Base-by-base conservation (phyloP, 2,113 vertebrate species). In the Calidris pugnax region DNA sequence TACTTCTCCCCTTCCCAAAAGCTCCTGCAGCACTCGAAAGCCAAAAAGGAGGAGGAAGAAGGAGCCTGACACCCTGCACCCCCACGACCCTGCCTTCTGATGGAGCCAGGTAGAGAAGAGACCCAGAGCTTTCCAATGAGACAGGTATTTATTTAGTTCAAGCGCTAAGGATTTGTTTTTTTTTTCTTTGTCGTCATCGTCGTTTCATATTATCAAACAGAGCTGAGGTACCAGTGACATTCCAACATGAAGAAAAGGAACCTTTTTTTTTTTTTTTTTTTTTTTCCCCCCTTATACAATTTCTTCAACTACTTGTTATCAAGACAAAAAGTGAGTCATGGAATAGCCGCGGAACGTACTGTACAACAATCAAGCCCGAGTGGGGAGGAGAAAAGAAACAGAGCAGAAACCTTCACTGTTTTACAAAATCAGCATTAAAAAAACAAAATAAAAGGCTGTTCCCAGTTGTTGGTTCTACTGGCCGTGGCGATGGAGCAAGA, bases 221-320 rank as follows among this genome's bases (percentile, higher is more conserved):
- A 97, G 94, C 95, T 96, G 95, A 96, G 95, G 97, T 96, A 95
- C 96, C 94, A 95, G 91, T 62, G 96, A 95, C 95, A 94, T 88
- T 95, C 95, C 92, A 69, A 90, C 93, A 95, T 19, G 86, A 94
- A 94, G 91, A 92, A 93, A 92, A 96, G 87, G 95, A 97, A 90
- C 82, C 82, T 89, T 87, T 86, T 73, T 60, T 48, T 48, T 48
- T 48, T 45, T 10, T 51, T n/a, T n/a, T n/a, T n/a, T n/a, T n/a
- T n/a, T n/a, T n/a, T n/a, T n/a, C n/a, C n/a, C 51, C 51, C 51
- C 57, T 91, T 87, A 91, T 22, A 96, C 93, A 94, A 91, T 94
- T 96, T 87, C 77, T 95, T 91, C 93, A 78, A 89, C 85, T 94
- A 96, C 94, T 91, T 48, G 87, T 68, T 68, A 89, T 26, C 95